phyloP scores from a whole-genome alignment of 2,113 vertebrate genomes.

The Atherinomorus stipes region DNA sequence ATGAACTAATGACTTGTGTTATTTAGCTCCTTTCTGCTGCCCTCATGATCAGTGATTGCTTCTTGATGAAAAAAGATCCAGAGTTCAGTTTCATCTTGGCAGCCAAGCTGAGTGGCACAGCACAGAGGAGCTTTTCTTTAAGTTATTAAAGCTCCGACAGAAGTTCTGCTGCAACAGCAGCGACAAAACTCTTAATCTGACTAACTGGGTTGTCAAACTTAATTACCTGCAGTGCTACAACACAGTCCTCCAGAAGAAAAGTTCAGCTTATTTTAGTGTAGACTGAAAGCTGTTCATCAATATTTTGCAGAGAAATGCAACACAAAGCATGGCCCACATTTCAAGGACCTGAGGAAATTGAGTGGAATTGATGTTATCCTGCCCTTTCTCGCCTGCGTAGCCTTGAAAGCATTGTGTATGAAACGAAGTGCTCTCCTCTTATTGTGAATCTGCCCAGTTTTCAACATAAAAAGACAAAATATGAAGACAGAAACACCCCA shows the following conservation, averaged over 20 bases:
- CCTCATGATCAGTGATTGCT: conserved; percentile 22
- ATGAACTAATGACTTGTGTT: conserved; percentile 18
- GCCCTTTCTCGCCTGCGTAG: conserved; percentile 29
- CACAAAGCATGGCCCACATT: conserved; percentile 52
- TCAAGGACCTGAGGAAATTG: conserved; percentile 64
- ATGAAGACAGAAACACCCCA: conserved; percentile 50
- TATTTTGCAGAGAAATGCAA: conserved; percentile 34
- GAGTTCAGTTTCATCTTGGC: conserved; percentile 1
- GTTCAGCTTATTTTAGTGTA: conserved; percentile 11
- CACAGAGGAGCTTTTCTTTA: background rate
- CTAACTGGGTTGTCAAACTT: conserved; percentile 14
- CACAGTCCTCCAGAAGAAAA: conserved; percentile 9
- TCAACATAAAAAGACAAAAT: conserved; percentile 56
- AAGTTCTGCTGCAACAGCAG: background rate
- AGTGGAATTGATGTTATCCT: conserved; percentile 65
- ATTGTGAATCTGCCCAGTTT: conserved; percentile 57
- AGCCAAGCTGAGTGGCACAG: background rate
- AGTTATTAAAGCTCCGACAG: conserved; percentile 11
- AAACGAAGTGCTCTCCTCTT: conserved; percentile 44
- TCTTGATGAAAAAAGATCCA: conserved; percentile 30
- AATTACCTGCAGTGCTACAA: conserved; percentile 8
- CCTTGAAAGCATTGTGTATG: conserved; percentile 61
- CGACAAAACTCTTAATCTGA: conserved; percentile 15
- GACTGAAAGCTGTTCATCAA: conserved; percentile 39
- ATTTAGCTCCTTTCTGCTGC: conserved; percentile 17